These are phyloP conservation scores for Anabas testudineus DNA, from an alignment of 2,797 vertebrate species.

Conservation along the genomic window DNA sequence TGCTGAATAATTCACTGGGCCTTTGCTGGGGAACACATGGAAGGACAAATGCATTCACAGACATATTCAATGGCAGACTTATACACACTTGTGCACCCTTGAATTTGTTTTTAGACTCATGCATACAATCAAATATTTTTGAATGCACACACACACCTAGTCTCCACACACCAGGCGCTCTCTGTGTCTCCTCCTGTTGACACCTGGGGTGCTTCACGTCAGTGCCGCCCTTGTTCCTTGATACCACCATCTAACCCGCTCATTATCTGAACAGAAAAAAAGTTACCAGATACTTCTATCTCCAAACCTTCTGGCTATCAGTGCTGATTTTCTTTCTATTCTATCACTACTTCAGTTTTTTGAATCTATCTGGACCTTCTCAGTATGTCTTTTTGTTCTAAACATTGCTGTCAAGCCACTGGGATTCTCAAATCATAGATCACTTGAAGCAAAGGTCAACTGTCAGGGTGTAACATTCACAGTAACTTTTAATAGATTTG, in stretches of 20 bases:
- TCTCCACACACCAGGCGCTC: slow-evolving; percentile 33
- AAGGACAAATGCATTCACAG: slow-evolving; percentile 65
- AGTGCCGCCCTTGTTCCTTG: slow-evolving; percentile 57
- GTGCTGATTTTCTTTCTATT: slow-evolving; percentile 28
- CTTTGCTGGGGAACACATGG: slow-evolving; percentile 77
- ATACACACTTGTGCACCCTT: slow-evolving; percentile 37
- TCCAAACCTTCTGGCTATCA: slow-evolving; percentile 17
- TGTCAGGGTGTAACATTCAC: slow-evolving; percentile 64
- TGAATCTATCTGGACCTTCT: slow-evolving; percentile 29
- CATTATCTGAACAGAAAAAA: slow-evolving; percentile 57
- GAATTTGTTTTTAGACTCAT: slow-evolving; percentile 41
- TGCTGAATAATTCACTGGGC: slow-evolving; percentile 87
- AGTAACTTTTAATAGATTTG: slow-evolving; percentile 69
- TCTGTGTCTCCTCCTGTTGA: slow-evolving; percentile 57
- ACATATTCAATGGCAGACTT: slow-evolving; percentile 48
- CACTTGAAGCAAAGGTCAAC: slow-evolving; percentile 53
- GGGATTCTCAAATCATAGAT: slow-evolving; percentile 51
- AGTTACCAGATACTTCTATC: slow-evolving; percentile 58
- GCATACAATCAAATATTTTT: slow-evolving; percentile 58
- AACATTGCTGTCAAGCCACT: slow-evolving; percentile 30
- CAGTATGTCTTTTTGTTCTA: slow-evolving; percentile 44
- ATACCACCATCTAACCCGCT: slow-evolving; percentile 51
- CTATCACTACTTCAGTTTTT: slow-evolving; percentile 25
- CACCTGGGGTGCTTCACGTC: slow-evolving; percentile 71
- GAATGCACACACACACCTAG: not conserved